Evolutionary conservation across 2,113 vertebrate species (phyloP).

Genomic region (Actinemys pallida): DNA sequence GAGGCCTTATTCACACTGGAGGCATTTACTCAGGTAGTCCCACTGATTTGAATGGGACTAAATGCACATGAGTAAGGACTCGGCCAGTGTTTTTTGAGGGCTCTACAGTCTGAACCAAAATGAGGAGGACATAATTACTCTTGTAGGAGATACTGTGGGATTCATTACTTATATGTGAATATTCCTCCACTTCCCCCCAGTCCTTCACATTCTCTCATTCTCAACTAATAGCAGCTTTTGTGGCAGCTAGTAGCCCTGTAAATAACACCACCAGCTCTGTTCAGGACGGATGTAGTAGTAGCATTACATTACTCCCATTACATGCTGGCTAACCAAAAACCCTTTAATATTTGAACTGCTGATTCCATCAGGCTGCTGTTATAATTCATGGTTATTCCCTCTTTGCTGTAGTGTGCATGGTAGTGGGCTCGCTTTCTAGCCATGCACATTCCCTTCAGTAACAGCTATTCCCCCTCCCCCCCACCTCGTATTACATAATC

Average conservation of each 20-base stretch:
- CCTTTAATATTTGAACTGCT: background rate
- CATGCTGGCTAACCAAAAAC: background rate
- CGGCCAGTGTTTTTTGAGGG: background rate
- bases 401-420: background rate
- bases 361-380: background rate
- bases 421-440: background rate
- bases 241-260: background rate
- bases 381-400: background rate
- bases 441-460: background rate
- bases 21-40: background rate
- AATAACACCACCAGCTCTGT: background rate
- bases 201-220: background rate
- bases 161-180: background rate
- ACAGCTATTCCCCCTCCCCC: background rate
- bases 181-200: background rate
- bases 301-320: background rate
- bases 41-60: slow-evolving; percentile 29
- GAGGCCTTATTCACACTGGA: background rate
- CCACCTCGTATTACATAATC: background rate
- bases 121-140: background rate
- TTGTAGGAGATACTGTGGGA: background rate
- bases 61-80: slow-evolving; percentile 6
- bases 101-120: background rate
- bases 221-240: background rate
- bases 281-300: background rate